Percentiles rank a stretch among this genome's conserved stretches.
Evolutionary conservation across 2,113 vertebrate species (phyloP).

Genomic region (Pteronura brasiliensis): DNA sequence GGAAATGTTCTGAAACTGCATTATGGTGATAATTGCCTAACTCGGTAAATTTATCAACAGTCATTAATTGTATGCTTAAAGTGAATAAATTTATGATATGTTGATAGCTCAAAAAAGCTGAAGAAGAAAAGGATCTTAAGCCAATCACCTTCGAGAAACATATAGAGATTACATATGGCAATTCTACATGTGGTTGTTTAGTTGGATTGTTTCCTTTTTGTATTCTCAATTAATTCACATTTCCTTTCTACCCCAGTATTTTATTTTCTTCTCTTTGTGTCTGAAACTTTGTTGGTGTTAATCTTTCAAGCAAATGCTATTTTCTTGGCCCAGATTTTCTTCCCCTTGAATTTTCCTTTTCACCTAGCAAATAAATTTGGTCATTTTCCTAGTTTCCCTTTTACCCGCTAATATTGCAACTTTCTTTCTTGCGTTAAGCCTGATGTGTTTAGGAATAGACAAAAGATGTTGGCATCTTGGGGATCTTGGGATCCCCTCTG

Average conservation of each 20-base stretch:
- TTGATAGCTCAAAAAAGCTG: not conserved
- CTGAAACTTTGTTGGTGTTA: not conserved
- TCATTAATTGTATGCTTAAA: not conserved
- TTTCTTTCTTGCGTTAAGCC: not conserved
- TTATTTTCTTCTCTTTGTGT: not conserved
- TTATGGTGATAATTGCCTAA: not conserved
- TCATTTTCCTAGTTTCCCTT: not conserved
- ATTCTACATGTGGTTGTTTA: rapidly evolving
- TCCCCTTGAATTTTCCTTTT: conserved; percentile 14
- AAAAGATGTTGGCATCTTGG: rapidly evolving
- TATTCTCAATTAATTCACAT: not conserved
- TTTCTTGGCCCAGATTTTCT: not conserved
- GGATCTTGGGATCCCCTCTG: not conserved
- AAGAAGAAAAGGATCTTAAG: not conserved
- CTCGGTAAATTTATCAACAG: not conserved
- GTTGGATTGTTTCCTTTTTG: not conserved
- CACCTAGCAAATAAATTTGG: not conserved
- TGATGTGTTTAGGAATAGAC: not conserved
- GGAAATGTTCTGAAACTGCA: not conserved
- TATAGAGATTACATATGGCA: rapidly evolving
- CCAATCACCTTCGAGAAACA: not conserved
- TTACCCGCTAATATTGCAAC: not conserved
- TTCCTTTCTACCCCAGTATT: not conserved
- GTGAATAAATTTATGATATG: not conserved
- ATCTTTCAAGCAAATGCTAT: not conserved